Conservation (phyloP, 2,113 vertebrate genomes). For the Barbus barbus region DNA sequence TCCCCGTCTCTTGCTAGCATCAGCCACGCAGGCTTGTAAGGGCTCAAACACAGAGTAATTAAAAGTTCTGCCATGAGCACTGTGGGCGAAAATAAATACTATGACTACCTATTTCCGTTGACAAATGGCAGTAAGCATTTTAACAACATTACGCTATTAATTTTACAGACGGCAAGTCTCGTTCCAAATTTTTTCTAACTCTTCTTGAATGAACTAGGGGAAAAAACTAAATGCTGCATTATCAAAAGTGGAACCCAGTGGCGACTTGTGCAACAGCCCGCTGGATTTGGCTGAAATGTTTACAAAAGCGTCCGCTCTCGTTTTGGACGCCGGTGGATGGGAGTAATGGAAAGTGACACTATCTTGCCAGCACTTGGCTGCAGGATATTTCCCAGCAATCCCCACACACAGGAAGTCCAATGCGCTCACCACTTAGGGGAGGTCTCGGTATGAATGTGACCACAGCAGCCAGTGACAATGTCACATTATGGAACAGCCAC, state of each 20-base stretch:
- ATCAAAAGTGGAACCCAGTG: constrained; percentile 47
- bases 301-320: constrained; percentile 62
- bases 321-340: constrained; percentile 59
- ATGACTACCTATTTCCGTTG: not conserved
- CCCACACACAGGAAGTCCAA: not conserved
- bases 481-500: constrained; percentile 7
- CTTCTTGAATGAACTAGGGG: not conserved
- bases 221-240: not conserved
- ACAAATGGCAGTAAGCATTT: not conserved
- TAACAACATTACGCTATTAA: not conserved
- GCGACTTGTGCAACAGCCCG: constrained; percentile 57
- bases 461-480: constrained; percentile 7
- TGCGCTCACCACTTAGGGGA: not conserved
- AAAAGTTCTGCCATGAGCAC: not conserved
- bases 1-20: constrained; percentile 5
- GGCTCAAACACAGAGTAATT: constrained; percentile 52
- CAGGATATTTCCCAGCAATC: constrained; percentile 56
- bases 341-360: constrained; percentile 71
- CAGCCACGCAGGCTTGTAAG: constrained; percentile 43
- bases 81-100: not conserved
- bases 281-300: constrained; percentile 59
- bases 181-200: constrained; percentile 30
- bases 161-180: constrained; percentile 3
- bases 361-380: constrained; percentile 61
- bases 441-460: constrained; percentile 26